Evolutionary conservation across 1,140 invertebrate species (phyloP), one percentile per base, ranked within the genome.

Genomic region (Yoshiicerus persimilis): DNA sequence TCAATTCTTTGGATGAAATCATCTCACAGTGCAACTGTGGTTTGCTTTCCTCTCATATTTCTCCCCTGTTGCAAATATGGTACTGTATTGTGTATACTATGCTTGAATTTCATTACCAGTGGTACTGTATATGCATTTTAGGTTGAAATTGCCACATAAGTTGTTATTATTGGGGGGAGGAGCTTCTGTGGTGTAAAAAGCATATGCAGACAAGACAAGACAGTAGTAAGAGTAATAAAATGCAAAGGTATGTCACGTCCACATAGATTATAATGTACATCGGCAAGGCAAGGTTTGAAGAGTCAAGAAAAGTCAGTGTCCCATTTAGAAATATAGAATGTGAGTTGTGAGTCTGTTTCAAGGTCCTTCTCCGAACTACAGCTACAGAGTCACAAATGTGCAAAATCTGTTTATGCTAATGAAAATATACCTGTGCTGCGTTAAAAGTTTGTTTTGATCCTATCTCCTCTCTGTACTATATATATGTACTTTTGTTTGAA

Each of bases 1-100:
- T 89, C 87, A 86, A 83, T 87, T 85, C 88, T 89, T 87, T 87
- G 39, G 30, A 34, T 38, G 38, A 64, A 83, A 77, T 32, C 64
- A 41, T 87, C 47, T 64, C 38, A 25, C 16, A 83, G 77, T 75
- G 70, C 64, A 64, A 87, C 38, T n/a, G 20, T 32, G 10, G 32
- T 20, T 32, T 38, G 9, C 34, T 66, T 47, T 66, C 66, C 25
- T 30, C 66, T 30, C 66, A 30, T 11, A 66, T n/a, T 56, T 56
- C 47, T 41, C 39, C 39, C 16, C 2, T 41, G 16, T 41, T 1
- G 39, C 39, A 41, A 11, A 41, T 41, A 41, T 9, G 39, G 9
- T 41, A 41, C 39, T 11, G 39, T 13, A 41, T 13, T n/a, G n/a
- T n/a, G n/a, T n/a, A n/a, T 41, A 41, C 39, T 41, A 9, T 41